phyloP scores from a whole-genome alignment of 2,797 vertebrate genomes.

The Harpagifer antarcticus region DNA sequence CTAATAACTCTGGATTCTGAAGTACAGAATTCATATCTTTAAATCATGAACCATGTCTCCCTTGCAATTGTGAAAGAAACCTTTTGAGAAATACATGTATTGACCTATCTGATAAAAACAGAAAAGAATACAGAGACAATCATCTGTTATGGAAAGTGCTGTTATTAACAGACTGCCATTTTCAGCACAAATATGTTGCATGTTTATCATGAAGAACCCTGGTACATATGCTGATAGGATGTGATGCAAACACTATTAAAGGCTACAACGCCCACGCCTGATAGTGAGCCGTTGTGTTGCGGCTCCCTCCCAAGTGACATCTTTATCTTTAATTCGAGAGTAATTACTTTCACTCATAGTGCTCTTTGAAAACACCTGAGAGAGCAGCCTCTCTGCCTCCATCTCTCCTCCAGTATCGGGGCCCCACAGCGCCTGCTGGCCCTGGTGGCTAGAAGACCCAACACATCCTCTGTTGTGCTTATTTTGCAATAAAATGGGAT shows the following conservation, averaged over 20 bases:
- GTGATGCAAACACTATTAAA: constrained; percentile 19
- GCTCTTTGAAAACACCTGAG: constrained; percentile 83
- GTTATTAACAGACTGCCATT: constrained; percentile 26
- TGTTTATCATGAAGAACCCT: constrained; percentile 13
- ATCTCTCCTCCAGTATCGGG: constrained; percentile 74
- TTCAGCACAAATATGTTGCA: constrained; percentile 54
- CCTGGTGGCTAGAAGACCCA: constrained; percentile 82
- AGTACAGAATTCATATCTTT: constrained; percentile 81
- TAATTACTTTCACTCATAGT: constrained; percentile 78
- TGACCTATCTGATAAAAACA: constrained; percentile 62
- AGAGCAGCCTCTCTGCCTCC: constrained; percentile 74
- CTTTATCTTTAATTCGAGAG: constrained; percentile 83
- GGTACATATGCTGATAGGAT: constrained; percentile 1
- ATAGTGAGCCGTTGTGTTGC: constrained; percentile 53
- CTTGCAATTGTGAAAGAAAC: constrained; percentile 79
- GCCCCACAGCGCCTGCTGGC: constrained; percentile 68
- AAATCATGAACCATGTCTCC: constrained; percentile 76
- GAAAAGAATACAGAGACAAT: constrained; percentile 50
- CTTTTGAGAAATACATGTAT: constrained; percentile 67
- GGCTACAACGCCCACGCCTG: constrained; percentile 20
- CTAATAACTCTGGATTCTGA: constrained; percentile 81
- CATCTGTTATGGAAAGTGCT: constrained; percentile 38
- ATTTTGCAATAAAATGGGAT: constrained; percentile 83
- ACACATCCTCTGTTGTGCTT: constrained; percentile 81
- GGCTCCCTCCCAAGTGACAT: constrained; percentile 73